These are phyloP conservation scores for Corydoras maculifer DNA, from an alignment of 2,113 vertebrate species.

Conservation along the genomic window DNA sequence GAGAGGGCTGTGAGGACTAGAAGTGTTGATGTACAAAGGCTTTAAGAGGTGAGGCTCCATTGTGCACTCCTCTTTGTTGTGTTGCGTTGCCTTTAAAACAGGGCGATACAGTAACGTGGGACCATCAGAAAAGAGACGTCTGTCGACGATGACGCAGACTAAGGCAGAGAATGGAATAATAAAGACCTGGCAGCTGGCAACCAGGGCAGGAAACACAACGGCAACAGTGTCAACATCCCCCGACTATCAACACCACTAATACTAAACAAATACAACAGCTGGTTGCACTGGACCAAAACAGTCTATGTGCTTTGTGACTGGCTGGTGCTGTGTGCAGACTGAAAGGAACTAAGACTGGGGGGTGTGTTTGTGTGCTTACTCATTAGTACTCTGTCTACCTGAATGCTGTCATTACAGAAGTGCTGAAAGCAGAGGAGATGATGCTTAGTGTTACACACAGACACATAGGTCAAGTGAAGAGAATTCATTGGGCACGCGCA, in stretches of 20 bases:
- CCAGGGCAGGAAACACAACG: slow-evolving; percentile 72
- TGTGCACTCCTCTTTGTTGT: slow-evolving; percentile 69
- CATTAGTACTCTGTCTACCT: slow-evolving; percentile 63
- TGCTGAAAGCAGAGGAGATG: slow-evolving; percentile 70
- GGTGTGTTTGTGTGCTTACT: slow-evolving; percentile 60
- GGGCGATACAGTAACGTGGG: slow-evolving; percentile 64
- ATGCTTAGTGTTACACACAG: slow-evolving; percentile 57
- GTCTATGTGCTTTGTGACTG: slow-evolving; percentile 33
- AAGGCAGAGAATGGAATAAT: slow-evolving; percentile 59
- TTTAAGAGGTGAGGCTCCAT: slow-evolving; percentile 52
- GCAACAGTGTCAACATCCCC: slow-evolving; percentile 77
- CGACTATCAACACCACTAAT: slow-evolving; percentile 47
- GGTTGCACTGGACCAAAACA: slow-evolving; percentile 58
- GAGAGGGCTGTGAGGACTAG: neutral
- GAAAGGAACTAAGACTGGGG: slow-evolving; percentile 40
- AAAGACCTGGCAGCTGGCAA: slow-evolving; percentile 75
- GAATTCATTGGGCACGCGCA: slow-evolving; percentile 12
- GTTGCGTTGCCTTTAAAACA: slow-evolving; percentile 61
- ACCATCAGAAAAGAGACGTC: slow-evolving; percentile 75
- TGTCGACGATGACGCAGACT: slow-evolving; percentile 73
- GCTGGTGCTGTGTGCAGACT: slow-evolving; percentile 17
- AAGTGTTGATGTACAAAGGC: slow-evolving; percentile 57
- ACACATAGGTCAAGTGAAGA: slow-evolving; percentile 48
- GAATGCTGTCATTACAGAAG: slow-evolving; percentile 72
- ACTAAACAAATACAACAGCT: slow-evolving; percentile 56